These are phyloP conservation scores for Eristalis tenax DNA, from an alignment of 2,888 invertebrate species.

Conservation along the genomic window DNA sequence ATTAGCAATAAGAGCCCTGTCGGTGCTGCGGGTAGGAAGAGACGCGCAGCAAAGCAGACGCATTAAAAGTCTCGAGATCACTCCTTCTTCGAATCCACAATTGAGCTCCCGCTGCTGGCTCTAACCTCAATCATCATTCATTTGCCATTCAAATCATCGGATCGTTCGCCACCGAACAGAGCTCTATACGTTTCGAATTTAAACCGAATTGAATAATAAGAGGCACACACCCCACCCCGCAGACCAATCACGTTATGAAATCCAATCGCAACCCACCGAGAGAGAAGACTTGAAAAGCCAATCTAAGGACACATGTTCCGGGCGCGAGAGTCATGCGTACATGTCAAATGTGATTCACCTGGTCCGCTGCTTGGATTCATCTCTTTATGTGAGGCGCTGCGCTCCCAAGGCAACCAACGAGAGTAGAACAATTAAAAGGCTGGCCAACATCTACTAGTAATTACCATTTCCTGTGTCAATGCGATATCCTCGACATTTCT, in stretches of 20 bases:
- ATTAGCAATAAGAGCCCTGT: not conserved
- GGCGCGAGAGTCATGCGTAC: conserved; percentile 39
- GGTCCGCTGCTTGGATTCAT: not conserved
- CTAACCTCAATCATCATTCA: conserved; percentile 4
- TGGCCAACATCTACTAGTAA: conserved; percentile 21
- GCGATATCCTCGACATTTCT: conserved; percentile 80
- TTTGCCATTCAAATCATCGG: conserved; percentile 1
- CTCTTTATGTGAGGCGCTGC: not conserved
- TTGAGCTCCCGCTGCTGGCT: not conserved
- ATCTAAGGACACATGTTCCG: conserved; percentile 52
- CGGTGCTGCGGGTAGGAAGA: too few species aligned
- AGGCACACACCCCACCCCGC: not conserved
- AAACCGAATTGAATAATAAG: conserved; percentile 51
- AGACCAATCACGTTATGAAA: conserved; percentile 16
- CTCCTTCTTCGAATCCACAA: not conserved
- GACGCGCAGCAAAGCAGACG: not conserved
- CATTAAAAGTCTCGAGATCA: not conserved
- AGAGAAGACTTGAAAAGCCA: conserved; percentile 28
- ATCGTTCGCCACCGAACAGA: not conserved
- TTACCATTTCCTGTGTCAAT: conserved; percentile 81
- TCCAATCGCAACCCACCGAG: conserved; percentile 31
- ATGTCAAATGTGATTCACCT: conserved; percentile 55
- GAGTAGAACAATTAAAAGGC: not conserved
- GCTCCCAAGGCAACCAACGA: not conserved
- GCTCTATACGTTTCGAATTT: conserved; percentile 5